Base-by-base conservation (phyloP, 2,797 vertebrate genomes). In the Acanthis flammea region DNA sequence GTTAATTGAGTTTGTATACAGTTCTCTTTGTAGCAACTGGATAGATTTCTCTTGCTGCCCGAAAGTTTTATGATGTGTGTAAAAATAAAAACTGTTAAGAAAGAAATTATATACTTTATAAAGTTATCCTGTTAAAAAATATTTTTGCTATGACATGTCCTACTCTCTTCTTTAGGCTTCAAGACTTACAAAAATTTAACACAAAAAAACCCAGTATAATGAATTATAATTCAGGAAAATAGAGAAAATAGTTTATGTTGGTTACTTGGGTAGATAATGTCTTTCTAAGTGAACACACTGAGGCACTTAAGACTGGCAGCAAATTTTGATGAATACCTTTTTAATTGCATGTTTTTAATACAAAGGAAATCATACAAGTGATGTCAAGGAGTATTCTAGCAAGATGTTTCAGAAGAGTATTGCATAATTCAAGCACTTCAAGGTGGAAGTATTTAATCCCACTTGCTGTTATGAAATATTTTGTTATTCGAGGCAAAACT, bases 401-500 rank as follows among this genome's bases (percentile, higher is more conserved):
- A 90, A 89, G 42, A 41, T 77, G 13, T 86, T 95, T 86, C 50
- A 71, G 75, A 79, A 54, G 1, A 62, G 10, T 80, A 65, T 87
- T 92, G 61, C 61, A 75, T 76, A 92, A 79, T 86, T 79, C 7
- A 45, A 67, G 44, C 18, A 45, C 31, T 85, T 91, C 35, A 62
- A 61, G 50, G 25, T 93, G 53, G 81, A 95, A 91, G 65, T 79
- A 76, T 86, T 90, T 89, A 87, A 71, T 92, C 66, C 58, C 15
- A 58, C 17, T 74, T 85, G 28, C 53, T 93, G 45, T 92, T 97
- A 76, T 1, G 45, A 94, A 89, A 89, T 87, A 84, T 53, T 94
- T 82, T 87, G 33, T 80, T 93, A 85, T 87, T 95, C 39, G 66
- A 83, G 86, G 86, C 65, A 94, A 89, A 94, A 84, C 27, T 73